Conservation (phyloP, 2,888 invertebrate genomes). For the Oscheius onirici region DNA sequence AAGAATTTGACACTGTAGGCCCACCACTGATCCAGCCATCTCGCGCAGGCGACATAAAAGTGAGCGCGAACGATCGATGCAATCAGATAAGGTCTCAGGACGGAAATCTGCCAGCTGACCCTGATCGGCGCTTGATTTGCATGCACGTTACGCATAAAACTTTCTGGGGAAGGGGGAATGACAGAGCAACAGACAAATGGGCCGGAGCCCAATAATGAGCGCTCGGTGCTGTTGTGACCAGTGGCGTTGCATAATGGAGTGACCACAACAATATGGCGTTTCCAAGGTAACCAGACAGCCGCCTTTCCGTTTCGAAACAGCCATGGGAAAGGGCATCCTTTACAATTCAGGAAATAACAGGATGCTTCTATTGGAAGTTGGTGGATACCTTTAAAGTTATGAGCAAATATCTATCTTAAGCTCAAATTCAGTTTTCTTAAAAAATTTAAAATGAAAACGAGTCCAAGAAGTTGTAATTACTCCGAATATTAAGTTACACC, state of each 20-base stretch:
- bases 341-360: neutral
- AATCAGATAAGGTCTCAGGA: slow-evolving; percentile 24
- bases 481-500: neutral
- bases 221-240: slow-evolving; percentile 16
- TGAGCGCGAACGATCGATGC: slow-evolving; percentile 27
- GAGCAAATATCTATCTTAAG: too few relatives aligned
- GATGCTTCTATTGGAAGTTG: neutral
- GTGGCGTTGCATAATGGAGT: slow-evolving; percentile 32
- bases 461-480: too few relatives aligned
- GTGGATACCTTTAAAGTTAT: too few relatives aligned
- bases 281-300: slow-evolving; percentile 26
- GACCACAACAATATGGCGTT: slow-evolving; percentile 28
- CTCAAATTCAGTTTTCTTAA: too few relatives aligned
- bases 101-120: slow-evolving; percentile 34
- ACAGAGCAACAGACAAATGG: slow-evolving; percentile 2
- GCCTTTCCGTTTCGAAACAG: slow-evolving; percentile 23
- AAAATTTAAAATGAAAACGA: too few relatives aligned
- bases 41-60: slow-evolving; percentile 28
- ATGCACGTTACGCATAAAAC: slow-evolving; percentile 18
- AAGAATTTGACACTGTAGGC: slow-evolving; percentile 4
- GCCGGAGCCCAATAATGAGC: slow-evolving; percentile 14
- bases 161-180: neutral
- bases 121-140: slow-evolving; percentile 31
- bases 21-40: slow-evolving; percentile 3
- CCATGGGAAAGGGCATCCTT: neutral